Evolutionary conservation across 2,797 vertebrate genomes (phyloP).

Genomic region (Gorsachius magnificus): DNA sequence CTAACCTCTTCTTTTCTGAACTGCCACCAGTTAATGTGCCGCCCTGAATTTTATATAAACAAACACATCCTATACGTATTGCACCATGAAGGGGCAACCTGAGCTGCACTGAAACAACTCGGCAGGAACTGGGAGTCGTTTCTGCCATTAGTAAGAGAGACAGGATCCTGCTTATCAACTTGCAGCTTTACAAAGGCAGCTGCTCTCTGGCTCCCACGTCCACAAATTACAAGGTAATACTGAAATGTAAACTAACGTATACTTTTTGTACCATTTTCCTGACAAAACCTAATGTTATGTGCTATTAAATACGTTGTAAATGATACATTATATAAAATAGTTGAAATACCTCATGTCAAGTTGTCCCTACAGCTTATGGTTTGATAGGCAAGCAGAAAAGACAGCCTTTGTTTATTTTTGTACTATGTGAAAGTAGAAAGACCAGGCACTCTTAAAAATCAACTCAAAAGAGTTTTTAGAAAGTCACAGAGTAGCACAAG

Average conservation of each 20-base stretch:
- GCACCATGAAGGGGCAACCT: not conserved
- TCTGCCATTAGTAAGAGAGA: not conserved
- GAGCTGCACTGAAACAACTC: not conserved
- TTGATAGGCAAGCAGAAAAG: conserved; percentile 20
- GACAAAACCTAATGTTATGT: not conserved
- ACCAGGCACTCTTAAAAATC: not conserved
- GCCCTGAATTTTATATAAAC: not conserved
- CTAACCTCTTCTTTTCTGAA: conserved; percentile 9
- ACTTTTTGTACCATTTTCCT: conserved; percentile 4
- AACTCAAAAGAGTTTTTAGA: not conserved
- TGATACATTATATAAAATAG: not conserved
- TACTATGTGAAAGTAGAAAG: not conserved
- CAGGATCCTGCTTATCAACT: not conserved
- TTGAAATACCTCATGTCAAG: not conserved
- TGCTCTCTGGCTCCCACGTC: not conserved
- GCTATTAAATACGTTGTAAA: not conserved
- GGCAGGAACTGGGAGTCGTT: not conserved
- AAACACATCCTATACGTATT: not conserved
- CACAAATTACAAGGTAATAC: conserved; percentile 5
- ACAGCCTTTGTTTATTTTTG: not conserved
- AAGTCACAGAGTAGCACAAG: not conserved
- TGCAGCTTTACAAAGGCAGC: not conserved
- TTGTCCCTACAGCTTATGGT: not conserved
- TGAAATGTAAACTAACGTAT: not conserved
- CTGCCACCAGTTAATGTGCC: not conserved